These are phyloP conservation scores for Pterophyllum scalare DNA, from an alignment of 2,113 vertebrate genomes.

Conservation along the genomic window DNA sequence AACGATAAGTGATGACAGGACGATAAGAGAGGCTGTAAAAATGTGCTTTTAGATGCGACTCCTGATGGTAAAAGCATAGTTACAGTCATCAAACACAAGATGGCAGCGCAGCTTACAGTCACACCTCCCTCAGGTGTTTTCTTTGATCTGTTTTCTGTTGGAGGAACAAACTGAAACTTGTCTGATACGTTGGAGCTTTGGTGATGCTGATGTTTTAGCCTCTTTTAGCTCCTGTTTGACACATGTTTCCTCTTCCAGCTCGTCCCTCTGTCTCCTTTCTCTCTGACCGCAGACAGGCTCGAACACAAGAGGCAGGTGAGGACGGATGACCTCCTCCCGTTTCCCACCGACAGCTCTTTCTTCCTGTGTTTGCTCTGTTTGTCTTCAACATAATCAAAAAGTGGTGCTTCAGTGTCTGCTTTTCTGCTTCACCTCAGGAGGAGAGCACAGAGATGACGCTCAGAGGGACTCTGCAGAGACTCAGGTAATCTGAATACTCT, in stretches of 20 bases:
- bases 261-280: slow-evolving; percentile 77
- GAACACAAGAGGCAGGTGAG: slow-evolving; percentile 82
- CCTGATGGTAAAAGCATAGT: neutral
- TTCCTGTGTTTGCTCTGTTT: neutral
- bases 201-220: neutral
- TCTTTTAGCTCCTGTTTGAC: neutral
- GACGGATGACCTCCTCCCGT: neutral
- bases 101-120: neutral
- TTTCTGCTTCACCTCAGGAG: slow-evolving; percentile 61
- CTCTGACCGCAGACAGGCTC: slow-evolving; percentile 68
- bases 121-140: neutral
- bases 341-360: neutral
- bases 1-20: neutral
- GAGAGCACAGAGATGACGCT: slow-evolving; percentile 77
- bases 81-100: neutral
- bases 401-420: neutral
- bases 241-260: slow-evolving; percentile 50
- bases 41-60: too few relatives aligned
- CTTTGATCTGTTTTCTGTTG: neutral
- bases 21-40: too few relatives aligned
- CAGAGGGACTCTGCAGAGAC: slow-evolving; percentile 74
- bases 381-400: neutral
- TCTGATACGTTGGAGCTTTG: neutral
- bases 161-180: too few relatives aligned
- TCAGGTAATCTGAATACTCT: slow-evolving; percentile 58